Evolutionary conservation across 35 echinoderm and acorn worm genomes (phyloP), one percentile per base, ranked within the genome.

Genomic region (Hemicentrotus pulcherrimus): DNA sequence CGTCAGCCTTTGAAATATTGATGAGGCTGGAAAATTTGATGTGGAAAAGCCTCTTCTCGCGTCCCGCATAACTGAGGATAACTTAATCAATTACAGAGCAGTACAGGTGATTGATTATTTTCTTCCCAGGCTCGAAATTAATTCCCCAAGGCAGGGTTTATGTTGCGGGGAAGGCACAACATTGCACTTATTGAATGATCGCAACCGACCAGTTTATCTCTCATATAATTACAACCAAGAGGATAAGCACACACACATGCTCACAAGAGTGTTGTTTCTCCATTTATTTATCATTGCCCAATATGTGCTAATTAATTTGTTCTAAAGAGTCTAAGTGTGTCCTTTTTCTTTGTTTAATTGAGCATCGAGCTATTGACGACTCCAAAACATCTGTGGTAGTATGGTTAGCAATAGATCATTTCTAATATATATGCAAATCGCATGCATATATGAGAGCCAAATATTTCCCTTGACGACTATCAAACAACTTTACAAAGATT

Each of bases 1-100:
- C 32, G 88, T 35, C 30, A 90, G 32, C n/a, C 46, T 47, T 41
- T 90, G 88, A 90, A 90, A 90, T 90, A 90, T 90, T 90, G 88
- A 90, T 90, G 88, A 47, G 24, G 88, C 46, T 90, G 88, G 35
- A 90, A 90, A 59, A 90, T 90, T 90, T 47, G 88, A 90, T 90
- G 46, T 90, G 31, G 88, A 90, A 90, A 90, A 90, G 88, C 88
- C 46, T 41, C 88, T 47, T 90, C 46, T 47, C 88, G 46, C 32
- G 24, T 47, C 32, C 88, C 14, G 88, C 88, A 90, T 90, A 90
- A 90, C 88, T 90, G 88, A 33, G 32, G 88, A 90, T 90, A 90
- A 90, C 88, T 90, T 90, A 90, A 90, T 90, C 88, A 90, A 90
- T 90, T 90, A 90, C 46, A 90, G 88, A 16, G 19, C 88, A 90